Percentiles rank a stretch among this genome's conserved stretches.
Conservation (phyloP, 2,113 vertebrate genomes). For the Platysternon megacephalum region DNA sequence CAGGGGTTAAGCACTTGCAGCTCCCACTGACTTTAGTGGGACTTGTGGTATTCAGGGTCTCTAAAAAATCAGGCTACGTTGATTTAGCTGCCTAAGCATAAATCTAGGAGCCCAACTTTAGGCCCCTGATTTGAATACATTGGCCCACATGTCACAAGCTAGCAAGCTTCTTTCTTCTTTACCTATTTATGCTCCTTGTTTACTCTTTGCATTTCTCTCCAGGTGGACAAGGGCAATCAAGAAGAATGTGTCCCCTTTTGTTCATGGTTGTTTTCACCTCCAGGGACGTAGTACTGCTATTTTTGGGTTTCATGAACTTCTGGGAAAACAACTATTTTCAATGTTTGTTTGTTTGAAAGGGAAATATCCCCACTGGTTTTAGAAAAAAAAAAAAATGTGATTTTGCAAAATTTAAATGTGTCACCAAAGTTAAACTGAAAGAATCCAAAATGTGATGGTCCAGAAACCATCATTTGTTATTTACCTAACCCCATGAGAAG, state of each 20-base stretch:
- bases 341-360: neutral
- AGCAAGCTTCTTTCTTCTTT: neutral
- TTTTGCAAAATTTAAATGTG: conserved; percentile 27
- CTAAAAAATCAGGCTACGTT: neutral
- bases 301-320: neutral
- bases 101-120: neutral
- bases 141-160: neutral
- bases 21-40: neutral
- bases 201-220: neutral
- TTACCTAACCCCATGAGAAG: neutral
- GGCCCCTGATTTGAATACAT: neutral
- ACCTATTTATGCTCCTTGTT: neutral
- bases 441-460: neutral
- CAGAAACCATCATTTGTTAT: neutral
- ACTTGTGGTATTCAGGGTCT: neutral
- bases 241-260: neutral
- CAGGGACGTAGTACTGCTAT: neutral
- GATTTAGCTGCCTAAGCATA: neutral
- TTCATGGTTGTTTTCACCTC: neutral
- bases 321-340: neutral
- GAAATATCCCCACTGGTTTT: conserved; percentile 1
- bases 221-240: neutral
- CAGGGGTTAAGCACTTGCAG: neutral
- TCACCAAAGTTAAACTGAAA: neutral
- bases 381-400: neutral